phyloP scores from a whole-genome alignment of 2,113 vertebrate genomes.

The Elanoides forficatus region DNA sequence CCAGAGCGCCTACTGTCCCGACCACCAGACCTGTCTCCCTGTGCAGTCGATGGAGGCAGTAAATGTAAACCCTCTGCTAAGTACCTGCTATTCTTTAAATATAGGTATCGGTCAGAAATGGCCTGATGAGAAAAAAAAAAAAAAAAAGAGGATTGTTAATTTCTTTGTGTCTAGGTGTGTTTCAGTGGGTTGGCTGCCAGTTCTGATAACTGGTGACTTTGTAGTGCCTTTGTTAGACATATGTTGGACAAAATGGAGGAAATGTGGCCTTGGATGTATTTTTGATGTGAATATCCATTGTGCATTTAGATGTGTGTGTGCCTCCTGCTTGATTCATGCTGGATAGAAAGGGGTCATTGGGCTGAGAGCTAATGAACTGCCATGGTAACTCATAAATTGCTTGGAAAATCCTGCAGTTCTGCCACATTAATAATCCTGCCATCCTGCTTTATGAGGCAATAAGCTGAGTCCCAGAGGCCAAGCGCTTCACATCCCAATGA shows the following conservation, averaged over 20 bases:
- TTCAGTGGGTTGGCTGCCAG: background rate
- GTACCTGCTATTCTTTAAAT: background rate
- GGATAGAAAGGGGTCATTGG: background rate
- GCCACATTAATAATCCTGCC: constrained; percentile 42
- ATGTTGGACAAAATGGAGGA: background rate
- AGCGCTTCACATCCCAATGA: background rate
- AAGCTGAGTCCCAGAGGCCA: background rate
- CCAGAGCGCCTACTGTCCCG: background rate
- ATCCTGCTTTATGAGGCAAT: constrained; percentile 46
- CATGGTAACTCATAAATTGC: constrained; percentile 39
- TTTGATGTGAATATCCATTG: background rate
- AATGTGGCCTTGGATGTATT: background rate
- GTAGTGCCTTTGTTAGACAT: background rate
- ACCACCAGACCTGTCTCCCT: background rate
- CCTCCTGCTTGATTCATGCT: constrained; percentile 5
- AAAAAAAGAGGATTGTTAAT: background rate
- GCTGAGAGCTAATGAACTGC: constrained; percentile 34
- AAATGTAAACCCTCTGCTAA: background rate
- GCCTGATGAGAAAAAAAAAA: background rate
- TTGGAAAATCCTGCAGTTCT: constrained; percentile 36
- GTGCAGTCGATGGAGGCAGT: background rate
- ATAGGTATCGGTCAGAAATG: background rate
- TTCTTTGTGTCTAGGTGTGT: background rate
- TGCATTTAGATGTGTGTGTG: background rate
- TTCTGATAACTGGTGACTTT: background rate